phyloP scores from a whole-genome alignment of 2,888 invertebrate genomes.

The Smittia sp. region DNA sequence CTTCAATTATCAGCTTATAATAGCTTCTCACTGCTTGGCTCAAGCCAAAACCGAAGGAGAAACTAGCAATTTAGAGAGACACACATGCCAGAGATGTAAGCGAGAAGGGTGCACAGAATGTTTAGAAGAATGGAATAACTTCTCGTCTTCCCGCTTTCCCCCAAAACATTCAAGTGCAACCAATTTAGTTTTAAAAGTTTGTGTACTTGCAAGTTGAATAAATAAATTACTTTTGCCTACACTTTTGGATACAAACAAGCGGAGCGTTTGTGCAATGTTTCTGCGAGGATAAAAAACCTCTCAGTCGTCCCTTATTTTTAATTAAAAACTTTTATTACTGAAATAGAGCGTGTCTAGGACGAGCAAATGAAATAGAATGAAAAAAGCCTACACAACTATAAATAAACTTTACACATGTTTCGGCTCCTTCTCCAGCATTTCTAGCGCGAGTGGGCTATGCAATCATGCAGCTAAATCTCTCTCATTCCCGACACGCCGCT shows the following conservation, averaged over 20 bases:
- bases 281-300: neutral
- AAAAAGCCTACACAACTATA: neutral
- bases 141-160: neutral
- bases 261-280: slow-evolving; percentile 32
- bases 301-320: slow-evolving; percentile 29
- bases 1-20: slow-evolving; percentile 8
- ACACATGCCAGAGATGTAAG: slow-evolving; percentile 2
- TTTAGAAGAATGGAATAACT: neutral
- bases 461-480: neutral
- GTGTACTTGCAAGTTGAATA: slow-evolving; percentile 27
- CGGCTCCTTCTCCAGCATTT: neutral
- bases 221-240: slow-evolving; percentile 33
- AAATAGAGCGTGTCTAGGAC: slow-evolving; percentile 20
- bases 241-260: slow-evolving; percentile 32
- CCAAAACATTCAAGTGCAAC: slow-evolving; percentile 1
- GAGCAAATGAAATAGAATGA: slow-evolving; percentile 17
- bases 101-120: neutral
- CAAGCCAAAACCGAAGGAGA: neutral
- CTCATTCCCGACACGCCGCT: neutral
- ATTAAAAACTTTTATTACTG: slow-evolving; percentile 40
- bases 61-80: neutral
- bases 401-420: slow-evolving; percentile 23
- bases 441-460: neutral
- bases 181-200: slow-evolving; percentile 15
- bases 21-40: neutral